phyloP scores from a whole-genome alignment of 2,113 vertebrate genomes.

The Brachyhypopomus occidentalis region DNA sequence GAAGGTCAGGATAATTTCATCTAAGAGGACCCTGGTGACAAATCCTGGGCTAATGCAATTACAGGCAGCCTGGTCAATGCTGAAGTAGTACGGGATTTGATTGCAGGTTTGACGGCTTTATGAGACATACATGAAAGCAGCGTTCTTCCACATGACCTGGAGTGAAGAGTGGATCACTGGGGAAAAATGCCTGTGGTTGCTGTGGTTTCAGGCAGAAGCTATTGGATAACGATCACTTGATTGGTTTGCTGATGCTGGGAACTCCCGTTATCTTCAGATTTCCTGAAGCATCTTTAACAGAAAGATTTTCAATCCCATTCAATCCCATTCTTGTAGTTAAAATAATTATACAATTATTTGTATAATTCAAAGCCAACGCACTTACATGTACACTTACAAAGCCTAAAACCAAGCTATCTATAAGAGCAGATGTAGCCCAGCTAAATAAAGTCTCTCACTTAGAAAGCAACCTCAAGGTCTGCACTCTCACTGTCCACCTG shows the following conservation, averaged over 20 bases:
- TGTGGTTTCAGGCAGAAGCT: background rate
- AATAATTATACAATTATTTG: background rate
- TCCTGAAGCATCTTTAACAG: background rate
- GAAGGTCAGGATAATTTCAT: conserved; percentile 29
- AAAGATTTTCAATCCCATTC: background rate
- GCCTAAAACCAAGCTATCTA: background rate
- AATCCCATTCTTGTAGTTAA: too few species aligned
- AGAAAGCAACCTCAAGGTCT: conserved; percentile 3
- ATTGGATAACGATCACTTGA: background rate
- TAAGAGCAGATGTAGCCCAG: conserved; percentile 4
- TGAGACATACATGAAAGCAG: conserved; percentile 10
- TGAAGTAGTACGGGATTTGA: background rate
- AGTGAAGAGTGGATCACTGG: background rate
- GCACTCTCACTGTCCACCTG: background rate
- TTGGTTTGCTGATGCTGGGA: background rate
- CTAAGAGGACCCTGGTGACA: conserved; percentile 10
- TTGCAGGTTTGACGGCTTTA: conserved; percentile 16
- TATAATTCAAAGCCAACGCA: background rate
- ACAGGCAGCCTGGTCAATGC: background rate
- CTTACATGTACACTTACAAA: background rate
- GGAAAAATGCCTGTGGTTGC: background rate
- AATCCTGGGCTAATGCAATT: conserved; percentile 29
- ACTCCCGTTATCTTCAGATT: background rate
- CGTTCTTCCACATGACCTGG: background rate
- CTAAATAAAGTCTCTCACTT: background rate